Evolutionary conservation across 2,888 invertebrate species (phyloP).

Genomic region (Tinea pellionella): DNA sequence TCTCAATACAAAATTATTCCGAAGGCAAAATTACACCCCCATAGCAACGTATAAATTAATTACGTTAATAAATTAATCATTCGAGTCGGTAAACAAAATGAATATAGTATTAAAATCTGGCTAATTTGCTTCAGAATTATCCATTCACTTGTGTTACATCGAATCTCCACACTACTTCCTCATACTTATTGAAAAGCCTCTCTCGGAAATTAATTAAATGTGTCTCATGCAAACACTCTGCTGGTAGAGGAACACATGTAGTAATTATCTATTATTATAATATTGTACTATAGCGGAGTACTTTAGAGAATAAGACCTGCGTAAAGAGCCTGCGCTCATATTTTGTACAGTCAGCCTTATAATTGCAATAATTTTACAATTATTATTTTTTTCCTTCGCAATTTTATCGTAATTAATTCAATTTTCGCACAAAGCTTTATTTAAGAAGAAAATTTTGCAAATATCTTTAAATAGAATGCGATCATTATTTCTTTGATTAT

Average conservation of each 20-base stretch:
- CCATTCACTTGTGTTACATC: background rate
- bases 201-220: constrained; percentile 42
- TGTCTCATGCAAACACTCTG: constrained; percentile 38
- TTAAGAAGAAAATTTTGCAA: background rate
- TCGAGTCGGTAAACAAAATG: constrained; percentile 7
- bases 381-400: background rate
- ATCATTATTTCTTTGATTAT: too few species aligned
- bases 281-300: background rate
- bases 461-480: too few species aligned
- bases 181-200: constrained; percentile 11
- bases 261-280: constrained; percentile 1
- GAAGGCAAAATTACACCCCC: background rate
- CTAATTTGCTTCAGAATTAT: background rate
- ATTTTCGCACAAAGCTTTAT: background rate
- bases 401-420: background rate
- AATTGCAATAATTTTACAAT: background rate
- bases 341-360: background rate
- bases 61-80: constrained; percentile 5
- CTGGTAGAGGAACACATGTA: constrained; percentile 28
- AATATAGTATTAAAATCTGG: constrained; percentile 3
- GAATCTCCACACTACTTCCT: background rate
- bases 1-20: background rate
- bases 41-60: background rate
- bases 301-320: background rate
- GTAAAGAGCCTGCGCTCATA: background rate